A percentile compares a stretch with the other conserved stretches of the same genome.
Evolutionary conservation across 1,140 invertebrate genomes (phyloP).

Genomic region (Belonocnema kinseyi): DNA sequence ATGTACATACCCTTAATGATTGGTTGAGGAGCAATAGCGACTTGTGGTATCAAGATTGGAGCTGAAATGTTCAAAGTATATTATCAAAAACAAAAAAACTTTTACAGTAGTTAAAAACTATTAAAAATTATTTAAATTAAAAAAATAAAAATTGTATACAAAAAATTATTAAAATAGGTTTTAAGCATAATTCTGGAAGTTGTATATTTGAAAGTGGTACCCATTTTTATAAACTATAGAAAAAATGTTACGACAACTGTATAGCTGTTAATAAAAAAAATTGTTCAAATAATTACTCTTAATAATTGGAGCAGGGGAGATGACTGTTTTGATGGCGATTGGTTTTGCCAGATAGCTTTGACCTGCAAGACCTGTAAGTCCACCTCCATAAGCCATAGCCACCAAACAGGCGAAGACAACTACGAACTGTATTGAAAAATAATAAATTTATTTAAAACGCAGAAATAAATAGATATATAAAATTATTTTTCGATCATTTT

Average conservation of each 20-base stretch:
- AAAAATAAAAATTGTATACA: too few relatives aligned
- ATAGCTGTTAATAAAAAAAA: not conserved
- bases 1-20: not conserved
- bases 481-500: too few relatives aligned
- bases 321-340: not conserved
- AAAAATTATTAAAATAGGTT: too few relatives aligned
- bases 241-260: not conserved
- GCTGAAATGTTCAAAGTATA: not conserved
- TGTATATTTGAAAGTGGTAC: not conserved
- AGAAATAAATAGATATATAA: not conserved
- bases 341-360: not conserved
- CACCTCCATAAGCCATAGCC: slow-evolving; percentile 16
- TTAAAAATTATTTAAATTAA: not conserved
- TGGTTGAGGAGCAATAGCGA: not conserved
- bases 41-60: not conserved
- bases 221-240: not conserved
- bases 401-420: not conserved
- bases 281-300: not conserved
- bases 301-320: not conserved
- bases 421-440: not conserved
- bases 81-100: not conserved
- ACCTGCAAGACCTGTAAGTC: not conserved
- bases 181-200: too few relatives aligned
- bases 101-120: not conserved
- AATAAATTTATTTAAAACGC: not conserved